A percentile compares a stretch with the other conserved stretches of the same genome.
Conservation (phyloP, 1,140 invertebrate genomes). For the Anoplolepis gracilipes region DNA sequence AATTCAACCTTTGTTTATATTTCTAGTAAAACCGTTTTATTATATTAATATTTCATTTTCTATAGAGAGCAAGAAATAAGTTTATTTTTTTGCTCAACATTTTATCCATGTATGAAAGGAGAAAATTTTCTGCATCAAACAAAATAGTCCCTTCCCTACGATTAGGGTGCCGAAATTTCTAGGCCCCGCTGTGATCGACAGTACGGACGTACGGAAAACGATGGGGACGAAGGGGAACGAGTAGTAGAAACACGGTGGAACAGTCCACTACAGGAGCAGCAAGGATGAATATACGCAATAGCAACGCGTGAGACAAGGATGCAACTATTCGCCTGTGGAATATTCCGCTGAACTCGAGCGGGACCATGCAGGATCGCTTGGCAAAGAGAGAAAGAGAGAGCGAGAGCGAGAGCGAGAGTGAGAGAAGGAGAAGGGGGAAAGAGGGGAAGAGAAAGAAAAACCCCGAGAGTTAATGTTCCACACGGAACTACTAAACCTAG, state of each 20-base stretch:
- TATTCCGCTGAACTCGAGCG: conserved; percentile 61
- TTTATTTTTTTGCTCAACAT: not conserved
- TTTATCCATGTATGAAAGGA: not conserved
- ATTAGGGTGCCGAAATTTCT: conserved; percentile 43
- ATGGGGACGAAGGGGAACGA: not conserved
- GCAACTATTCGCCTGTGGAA: conserved; percentile 60
- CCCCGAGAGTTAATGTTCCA: conserved; percentile 69
- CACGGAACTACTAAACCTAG: conserved; percentile 56
- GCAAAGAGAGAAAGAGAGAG: not conserved
- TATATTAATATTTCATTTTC: not conserved
- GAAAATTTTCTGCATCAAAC: not conserved
- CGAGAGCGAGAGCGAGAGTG: not conserved
- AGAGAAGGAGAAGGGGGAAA: not conserved
- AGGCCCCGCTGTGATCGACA: conserved; percentile 24
- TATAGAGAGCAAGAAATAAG: not conserved
- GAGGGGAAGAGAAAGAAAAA: conserved; percentile 38
- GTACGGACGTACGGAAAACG: not conserved
- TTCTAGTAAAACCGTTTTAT: too few species aligned
- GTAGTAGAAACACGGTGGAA: conserved; percentile 15
- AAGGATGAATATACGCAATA: not conserved
- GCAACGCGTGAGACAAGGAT: conserved; percentile 23
- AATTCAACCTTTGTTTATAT: too few species aligned
- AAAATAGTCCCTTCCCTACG: not conserved
- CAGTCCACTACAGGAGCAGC: not conserved
- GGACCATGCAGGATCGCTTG: conserved; percentile 23